phyloP scores from a whole-genome alignment of 2,797 vertebrate species.

The Avahi laniger region DNA sequence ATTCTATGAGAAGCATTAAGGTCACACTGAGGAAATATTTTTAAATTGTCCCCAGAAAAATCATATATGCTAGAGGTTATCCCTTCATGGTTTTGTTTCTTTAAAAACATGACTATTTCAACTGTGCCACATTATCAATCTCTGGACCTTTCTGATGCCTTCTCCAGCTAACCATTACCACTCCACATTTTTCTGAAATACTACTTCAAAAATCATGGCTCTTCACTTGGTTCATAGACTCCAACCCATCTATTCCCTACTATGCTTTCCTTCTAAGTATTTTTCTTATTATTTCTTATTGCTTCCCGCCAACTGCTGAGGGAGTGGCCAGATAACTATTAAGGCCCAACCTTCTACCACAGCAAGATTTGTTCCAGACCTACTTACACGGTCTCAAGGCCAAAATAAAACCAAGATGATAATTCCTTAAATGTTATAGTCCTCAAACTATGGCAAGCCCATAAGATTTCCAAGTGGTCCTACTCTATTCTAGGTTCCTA shows the following conservation, averaged over 20 bases:
- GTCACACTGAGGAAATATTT: neutral
- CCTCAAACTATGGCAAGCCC: neutral
- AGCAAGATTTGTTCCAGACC: slow-evolving; percentile 26
- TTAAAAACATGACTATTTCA: neutral
- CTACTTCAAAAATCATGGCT: neutral
- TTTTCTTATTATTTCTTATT: neutral
- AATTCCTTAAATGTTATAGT: neutral
- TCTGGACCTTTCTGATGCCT: neutral
- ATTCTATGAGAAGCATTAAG: neutral
- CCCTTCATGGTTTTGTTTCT: neutral
- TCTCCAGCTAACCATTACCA: neutral
- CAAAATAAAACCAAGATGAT: slow-evolving; percentile 21
- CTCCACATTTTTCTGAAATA: neutral
- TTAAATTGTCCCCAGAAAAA: neutral
- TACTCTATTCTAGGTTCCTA: neutral
- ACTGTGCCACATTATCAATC: neutral
- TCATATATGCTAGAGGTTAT: neutral
- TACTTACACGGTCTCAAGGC: neutral
- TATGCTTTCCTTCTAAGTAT: neutral
- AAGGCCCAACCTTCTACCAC: neutral
- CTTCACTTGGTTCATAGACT: neutral
- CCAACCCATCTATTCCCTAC: neutral
- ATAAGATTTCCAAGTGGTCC: neutral
- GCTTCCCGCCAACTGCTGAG: neutral
- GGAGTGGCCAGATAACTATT: neutral